These are phyloP conservation scores for Dicentrarchus labrax DNA, from an alignment of 2,113 vertebrate genomes.

Conservation along the genomic window DNA sequence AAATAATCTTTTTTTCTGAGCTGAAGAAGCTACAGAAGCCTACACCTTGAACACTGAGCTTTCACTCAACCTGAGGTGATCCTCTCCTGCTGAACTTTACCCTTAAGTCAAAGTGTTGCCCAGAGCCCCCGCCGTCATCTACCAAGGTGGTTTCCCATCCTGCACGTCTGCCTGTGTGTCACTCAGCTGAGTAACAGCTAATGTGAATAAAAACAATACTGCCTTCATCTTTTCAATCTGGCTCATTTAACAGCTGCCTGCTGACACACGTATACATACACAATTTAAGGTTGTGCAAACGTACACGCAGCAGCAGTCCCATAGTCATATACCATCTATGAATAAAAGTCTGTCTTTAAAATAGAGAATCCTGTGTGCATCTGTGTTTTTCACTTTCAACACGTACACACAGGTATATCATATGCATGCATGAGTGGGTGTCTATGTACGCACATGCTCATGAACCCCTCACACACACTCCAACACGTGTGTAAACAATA, in stretches of 20 bases:
- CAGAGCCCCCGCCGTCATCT: conserved; percentile 10
- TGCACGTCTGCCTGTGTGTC: conserved; percentile 44
- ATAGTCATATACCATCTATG: neutral
- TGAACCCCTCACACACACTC: neutral
- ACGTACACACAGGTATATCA: neutral
- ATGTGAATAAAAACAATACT: conserved; percentile 67
- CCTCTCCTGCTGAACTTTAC: conserved; percentile 34
- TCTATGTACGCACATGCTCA: conserved; percentile 9
- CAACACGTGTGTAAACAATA: conserved; percentile 73
- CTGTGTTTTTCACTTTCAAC: neutral
- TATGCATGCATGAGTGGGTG: conserved; percentile 4
- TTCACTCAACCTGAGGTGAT: conserved; percentile 15
- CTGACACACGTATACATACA: conserved; percentile 51
- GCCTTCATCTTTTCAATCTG: conserved; percentile 46
- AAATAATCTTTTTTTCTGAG: neutral
- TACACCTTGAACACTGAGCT: neutral
- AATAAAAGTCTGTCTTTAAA: neutral
- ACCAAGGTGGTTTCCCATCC: conserved; percentile 70
- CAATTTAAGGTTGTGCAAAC: neutral
- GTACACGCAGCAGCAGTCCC: neutral
- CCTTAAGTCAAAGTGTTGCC: conserved; percentile 32
- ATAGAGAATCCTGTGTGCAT: neutral
- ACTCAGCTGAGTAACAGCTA: conserved; percentile 56
- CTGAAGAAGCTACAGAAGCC: neutral
- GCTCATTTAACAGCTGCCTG: conserved; percentile 66